phyloP scores from a whole-genome alignment of 2,888 invertebrate species.

The Diaprepes abbreviatus region DNA sequence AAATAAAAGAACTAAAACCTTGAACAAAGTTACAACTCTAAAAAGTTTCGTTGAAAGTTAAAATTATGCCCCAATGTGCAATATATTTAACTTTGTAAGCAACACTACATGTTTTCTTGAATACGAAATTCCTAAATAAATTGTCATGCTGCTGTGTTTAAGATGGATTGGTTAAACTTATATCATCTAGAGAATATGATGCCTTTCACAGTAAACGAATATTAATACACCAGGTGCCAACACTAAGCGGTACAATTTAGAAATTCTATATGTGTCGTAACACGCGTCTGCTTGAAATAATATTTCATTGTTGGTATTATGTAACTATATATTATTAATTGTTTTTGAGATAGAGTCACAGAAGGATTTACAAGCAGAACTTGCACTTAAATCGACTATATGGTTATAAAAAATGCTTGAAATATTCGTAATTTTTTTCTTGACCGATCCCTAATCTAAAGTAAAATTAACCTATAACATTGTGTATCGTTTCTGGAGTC shows the following conservation, averaged over 20 bases:
- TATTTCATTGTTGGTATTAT: not conserved
- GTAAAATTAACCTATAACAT: no score
- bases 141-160: constrained; percentile 36
- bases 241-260: not conserved
- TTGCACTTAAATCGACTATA: no score
- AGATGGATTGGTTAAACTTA: constrained; percentile 45
- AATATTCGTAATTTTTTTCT: no score
- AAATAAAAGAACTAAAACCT: constrained; percentile 39
- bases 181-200: constrained; percentile 37
- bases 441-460: no score
- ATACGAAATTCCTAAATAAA: constrained; percentile 46
- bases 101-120: constrained; percentile 48
- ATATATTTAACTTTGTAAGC: constrained; percentile 47
- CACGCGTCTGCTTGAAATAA: not conserved
- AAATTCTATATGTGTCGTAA: not conserved
- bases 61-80: constrained; percentile 45
- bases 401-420: no score
- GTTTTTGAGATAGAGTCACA: no score
- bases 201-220: not conserved
- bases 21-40: constrained; percentile 42
- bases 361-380: no score
- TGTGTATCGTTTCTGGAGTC: no score
- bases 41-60: constrained; percentile 41
- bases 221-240: constrained; percentile 6
- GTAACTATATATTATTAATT: no score